These are phyloP conservation scores for Scomber scombrus DNA, from an alignment of 2,113 vertebrate genomes.

Conservation along the genomic window DNA sequence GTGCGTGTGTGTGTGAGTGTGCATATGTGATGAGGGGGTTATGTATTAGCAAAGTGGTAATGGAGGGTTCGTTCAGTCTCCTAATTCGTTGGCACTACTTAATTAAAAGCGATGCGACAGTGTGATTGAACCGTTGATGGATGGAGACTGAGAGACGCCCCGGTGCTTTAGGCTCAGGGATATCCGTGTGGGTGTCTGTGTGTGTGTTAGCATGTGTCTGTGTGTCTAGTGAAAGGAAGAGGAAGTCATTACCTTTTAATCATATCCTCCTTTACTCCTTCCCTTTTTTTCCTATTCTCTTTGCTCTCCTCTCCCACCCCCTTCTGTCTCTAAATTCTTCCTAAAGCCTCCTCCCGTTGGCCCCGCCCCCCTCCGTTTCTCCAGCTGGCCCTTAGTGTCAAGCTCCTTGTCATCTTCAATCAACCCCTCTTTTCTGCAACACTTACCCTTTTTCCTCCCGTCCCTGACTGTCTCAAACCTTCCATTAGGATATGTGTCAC, in stretches of 20 bases:
- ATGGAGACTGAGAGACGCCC: conserved; percentile 63
- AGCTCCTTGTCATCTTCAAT: conserved; percentile 69
- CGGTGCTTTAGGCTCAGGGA: conserved; percentile 48
- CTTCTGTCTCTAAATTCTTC: conserved; percentile 64
- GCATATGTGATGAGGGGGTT: conserved; percentile 61
- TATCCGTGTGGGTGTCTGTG: conserved; percentile 35
- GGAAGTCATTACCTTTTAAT: conserved; percentile 81
- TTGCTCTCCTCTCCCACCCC: conserved; percentile 50
- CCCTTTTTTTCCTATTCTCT: conserved; percentile 41
- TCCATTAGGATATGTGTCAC: conserved; percentile 42
- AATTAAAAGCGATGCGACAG: conserved; percentile 74
- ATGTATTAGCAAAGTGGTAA: conserved; percentile 68
- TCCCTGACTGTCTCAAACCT: conserved; percentile 54
- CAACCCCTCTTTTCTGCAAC: conserved; percentile 64
- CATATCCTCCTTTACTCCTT: conserved; percentile 64
- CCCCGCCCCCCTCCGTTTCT: conserved; percentile 26
- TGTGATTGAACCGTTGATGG: conserved; percentile 71
- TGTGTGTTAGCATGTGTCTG: conserved; percentile 42
- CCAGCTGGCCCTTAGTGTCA: conserved; percentile 75
- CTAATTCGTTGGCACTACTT: conserved; percentile 73
- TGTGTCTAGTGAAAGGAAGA: conserved; percentile 59
- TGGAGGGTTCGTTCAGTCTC: conserved; percentile 62
- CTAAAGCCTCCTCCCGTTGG: conserved; percentile 38
- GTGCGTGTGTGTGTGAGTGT: conserved; percentile 34
- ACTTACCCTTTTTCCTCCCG: conserved; percentile 50